A percentile compares a stretch with the other conserved stretches of the same genome.
These are phyloP conservation scores for Dromaius novaehollandiae DNA, from an alignment of 2,113 vertebrate genomes.

Conservation along the genomic window DNA sequence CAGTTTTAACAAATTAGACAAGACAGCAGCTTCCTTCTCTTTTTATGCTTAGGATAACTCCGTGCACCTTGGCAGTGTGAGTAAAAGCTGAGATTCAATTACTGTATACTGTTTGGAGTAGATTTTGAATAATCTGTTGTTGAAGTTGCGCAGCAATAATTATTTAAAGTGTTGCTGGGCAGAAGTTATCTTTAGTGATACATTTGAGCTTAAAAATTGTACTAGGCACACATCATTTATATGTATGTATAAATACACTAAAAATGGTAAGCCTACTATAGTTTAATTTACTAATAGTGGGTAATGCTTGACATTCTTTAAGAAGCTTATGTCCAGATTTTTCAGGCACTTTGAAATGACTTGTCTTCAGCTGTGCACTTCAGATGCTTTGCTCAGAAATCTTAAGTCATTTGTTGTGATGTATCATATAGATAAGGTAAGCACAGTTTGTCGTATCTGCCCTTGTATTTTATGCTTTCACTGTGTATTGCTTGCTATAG, in stretches of 20 bases:
- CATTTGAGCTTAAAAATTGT: not conserved
- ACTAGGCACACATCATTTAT: not conserved
- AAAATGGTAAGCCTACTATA: not conserved
- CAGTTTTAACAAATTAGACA: not conserved
- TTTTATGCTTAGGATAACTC: not conserved
- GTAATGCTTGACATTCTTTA: not conserved
- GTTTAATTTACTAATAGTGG: not conserved
- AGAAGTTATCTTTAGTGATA: not conserved
- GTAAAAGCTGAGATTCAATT: not conserved
- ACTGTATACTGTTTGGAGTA: not conserved
- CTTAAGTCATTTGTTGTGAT: not conserved
- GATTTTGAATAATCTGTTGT: not conserved
- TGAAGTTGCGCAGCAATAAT: not conserved
- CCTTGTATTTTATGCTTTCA: not conserved
- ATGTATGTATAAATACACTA: not conserved
- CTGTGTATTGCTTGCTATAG: not conserved
- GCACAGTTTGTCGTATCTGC: not conserved
- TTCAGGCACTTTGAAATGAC: not conserved
- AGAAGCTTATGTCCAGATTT: not conserved
- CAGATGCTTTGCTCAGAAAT: not conserved
- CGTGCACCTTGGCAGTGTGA: not conserved
- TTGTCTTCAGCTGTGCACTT: not conserved
- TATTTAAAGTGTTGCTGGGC: not conserved
- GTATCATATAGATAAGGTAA: not conserved
- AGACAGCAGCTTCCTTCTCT: not conserved